These are phyloP conservation scores for Sinhomidia bicolor DNA, from an alignment of 2,888 invertebrate genomes.

Conservation along the genomic window DNA sequence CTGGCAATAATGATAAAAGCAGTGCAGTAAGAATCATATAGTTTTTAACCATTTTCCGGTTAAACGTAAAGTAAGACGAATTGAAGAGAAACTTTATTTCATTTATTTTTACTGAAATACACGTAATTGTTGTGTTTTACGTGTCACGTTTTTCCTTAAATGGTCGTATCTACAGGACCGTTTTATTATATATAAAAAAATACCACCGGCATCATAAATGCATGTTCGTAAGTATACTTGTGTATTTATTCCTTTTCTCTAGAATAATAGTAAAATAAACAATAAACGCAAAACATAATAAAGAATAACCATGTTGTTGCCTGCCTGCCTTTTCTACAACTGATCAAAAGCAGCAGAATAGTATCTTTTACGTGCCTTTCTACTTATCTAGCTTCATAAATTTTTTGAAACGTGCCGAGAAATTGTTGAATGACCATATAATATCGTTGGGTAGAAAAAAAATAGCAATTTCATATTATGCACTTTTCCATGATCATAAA, in stretches of 20 bases:
- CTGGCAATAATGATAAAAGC: constrained; percentile 56
- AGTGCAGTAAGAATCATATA: constrained; percentile 58
- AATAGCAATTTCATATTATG: constrained; percentile 38
- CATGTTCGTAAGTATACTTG: background rate
- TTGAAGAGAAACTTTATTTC: background rate
- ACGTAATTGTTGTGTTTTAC: constrained; percentile 4
- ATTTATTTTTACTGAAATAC: background rate
- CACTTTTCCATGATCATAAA: constrained; percentile 38
- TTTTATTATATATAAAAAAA: background rate
- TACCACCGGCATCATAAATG: background rate
- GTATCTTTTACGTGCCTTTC: background rate
- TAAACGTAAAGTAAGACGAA: background rate
- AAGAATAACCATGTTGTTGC: constrained; percentile 2
- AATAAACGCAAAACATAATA: constrained; percentile 12
- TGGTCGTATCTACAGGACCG: background rate
- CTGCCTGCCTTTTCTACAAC: no score
- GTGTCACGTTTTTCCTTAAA: background rate
- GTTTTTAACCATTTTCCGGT: constrained; percentile 35
- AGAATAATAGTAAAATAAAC: background rate
- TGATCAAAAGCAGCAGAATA: constrained; percentile 30
- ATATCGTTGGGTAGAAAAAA: background rate
- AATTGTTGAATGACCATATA: background rate
- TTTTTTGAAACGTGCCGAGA: constrained; percentile 28
- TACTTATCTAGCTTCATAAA: constrained; percentile 7
- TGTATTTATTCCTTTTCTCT: background rate